Base-by-base conservation (phyloP, 35 echinoderm and acorn worm genomes). In the Eucidaris tribuloides region DNA sequence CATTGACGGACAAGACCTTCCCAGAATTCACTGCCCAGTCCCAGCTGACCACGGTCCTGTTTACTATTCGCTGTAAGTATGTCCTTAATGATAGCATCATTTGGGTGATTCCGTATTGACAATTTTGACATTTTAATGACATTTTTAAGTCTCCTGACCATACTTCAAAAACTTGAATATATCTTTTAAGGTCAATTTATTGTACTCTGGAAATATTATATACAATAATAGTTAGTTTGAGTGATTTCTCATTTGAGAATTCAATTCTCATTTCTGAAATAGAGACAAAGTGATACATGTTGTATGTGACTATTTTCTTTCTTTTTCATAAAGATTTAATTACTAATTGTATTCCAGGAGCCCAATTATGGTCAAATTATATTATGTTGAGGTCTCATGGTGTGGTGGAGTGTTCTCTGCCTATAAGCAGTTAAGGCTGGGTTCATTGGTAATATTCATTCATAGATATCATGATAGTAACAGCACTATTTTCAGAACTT, bases 1-100 rank as follows among this genome's bases (percentile, higher is more conserved):
- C 49, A 34, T 66, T 94, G 15, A 94, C 92, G 0, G 92, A 94
- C 39, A 90, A 89, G 41, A 94, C 92, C 0, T 94, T 94, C 82
- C 63, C 81, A 42, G 62, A 81, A 46, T 76, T 90, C 80, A 81
- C 84, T 44, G 48, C n/a, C 25, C 58, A 43, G 4, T 24, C 62
- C 15, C 45, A 62, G 1, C 13, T 94, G 20, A 81, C 76, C 43
- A 76, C 84, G 37, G 77, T 94, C 7, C 77, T 86, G 2, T 94
- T 94, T 31, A 94, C 92, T 54, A 78, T 94, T 5, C 65, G 63
- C 43, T 94, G 92, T 94, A 78, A 89, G 86, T 80, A 48, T 42
- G 36, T 60, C 32, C 34, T 11, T 11, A 13, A 54, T n/a, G 9
- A n/a, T n/a, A 13, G 9, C n/a, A 13, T 54, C 9, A 13, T n/a